These are phyloP conservation scores for Dione vanillae DNA, from an alignment of 2,888 invertebrate genomes.

Conservation along the genomic window DNA sequence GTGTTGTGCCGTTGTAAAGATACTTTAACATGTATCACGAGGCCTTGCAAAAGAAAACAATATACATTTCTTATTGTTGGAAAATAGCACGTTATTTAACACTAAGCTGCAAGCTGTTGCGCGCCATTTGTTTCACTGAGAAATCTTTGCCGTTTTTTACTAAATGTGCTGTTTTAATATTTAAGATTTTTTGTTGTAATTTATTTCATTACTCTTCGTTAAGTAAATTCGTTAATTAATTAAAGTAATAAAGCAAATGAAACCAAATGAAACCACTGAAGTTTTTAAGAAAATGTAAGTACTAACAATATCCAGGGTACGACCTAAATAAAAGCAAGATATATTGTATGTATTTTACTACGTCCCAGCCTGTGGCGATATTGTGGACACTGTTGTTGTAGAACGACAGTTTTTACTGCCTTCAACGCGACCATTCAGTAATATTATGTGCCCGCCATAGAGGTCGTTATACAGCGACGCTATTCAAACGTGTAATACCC, in stretches of 20 bases:
- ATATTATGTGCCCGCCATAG: slow-evolving; percentile 52
- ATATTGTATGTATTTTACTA: slow-evolving; percentile 82
- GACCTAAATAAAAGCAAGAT: slow-evolving; percentile 72
- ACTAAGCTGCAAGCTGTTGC: slow-evolving; percentile 43
- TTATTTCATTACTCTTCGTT: slow-evolving; percentile 9
- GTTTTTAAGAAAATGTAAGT: slow-evolving; percentile 39
- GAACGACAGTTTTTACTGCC: slow-evolving; percentile 78
- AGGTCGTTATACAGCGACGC: slow-evolving; percentile 46
- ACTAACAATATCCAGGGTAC: slow-evolving; percentile 72
- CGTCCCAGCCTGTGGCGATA: slow-evolving; percentile 79
- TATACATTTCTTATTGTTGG: slow-evolving; percentile 40
- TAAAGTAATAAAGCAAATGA: neutral
- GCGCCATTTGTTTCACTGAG: slow-evolving; percentile 39
- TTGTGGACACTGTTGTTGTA: slow-evolving; percentile 76
- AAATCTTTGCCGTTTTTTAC: slow-evolving; percentile 37
- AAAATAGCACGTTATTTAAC: slow-evolving; percentile 43
- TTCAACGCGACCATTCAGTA: slow-evolving; percentile 65
- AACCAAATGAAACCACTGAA: neutral
- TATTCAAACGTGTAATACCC: slow-evolving; percentile 42
- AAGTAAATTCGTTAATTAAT: neutral
- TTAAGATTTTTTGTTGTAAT: slow-evolving; percentile 22
- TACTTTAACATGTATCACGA: slow-evolving; percentile 42
- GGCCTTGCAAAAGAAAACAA: slow-evolving; percentile 36
- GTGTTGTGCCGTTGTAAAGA: slow-evolving; percentile 31
- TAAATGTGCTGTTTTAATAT: slow-evolving; percentile 30